Base-by-base conservation (phyloP, 2,797 vertebrate species). In the Nyctibius grandis region DNA sequence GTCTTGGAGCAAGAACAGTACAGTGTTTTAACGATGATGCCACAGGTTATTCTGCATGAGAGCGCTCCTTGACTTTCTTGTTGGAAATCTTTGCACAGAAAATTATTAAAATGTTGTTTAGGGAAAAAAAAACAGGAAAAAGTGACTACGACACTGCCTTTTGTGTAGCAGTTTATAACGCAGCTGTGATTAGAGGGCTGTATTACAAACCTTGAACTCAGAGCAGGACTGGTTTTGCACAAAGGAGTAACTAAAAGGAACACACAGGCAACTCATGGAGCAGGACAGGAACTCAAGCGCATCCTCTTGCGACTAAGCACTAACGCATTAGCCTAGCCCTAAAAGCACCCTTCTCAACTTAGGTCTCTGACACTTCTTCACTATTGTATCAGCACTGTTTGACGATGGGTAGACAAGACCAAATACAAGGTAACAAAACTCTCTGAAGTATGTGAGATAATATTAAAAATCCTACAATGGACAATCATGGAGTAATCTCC, bases 191-290 rank as follows among this genome's bases (percentile, higher is more conserved):
- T 15, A 57, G 29, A 85, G 26, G 31, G 21, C 29, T 75, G 13
- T 6, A 13, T 21, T 56, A 48, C 20, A 81, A 40, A 12, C 64
- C 45, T 36, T 25, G 21, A 78, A 54, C 7, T 4, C 25, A 20
- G 36, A 50, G n/a, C 21, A 85, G 75, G 83, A 53, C 2, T 38
- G 20, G 25, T 34, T 80, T 60, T 90, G 44, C 76, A 72, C 14
- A 25, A 74, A 78, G 56, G 28, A 45, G 36, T 56, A 50, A 65
- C 22, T 11, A 53, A 45, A 70, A 8, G 16, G 68, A 75, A 60
- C 34, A 34, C 0, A 0, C 18, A 36, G 44, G 15, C 8, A 34
- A 36, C 29, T 47, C 2, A 0, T 9, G 29, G 14, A 36, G 45
- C 31, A n/a, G 26, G 42, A 53, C 50, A 53, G 40, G 33, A 88